Evolutionary conservation across 2,113 vertebrate genomes (phyloP).

Genomic region (Entosphenus tridentatus): DNA sequence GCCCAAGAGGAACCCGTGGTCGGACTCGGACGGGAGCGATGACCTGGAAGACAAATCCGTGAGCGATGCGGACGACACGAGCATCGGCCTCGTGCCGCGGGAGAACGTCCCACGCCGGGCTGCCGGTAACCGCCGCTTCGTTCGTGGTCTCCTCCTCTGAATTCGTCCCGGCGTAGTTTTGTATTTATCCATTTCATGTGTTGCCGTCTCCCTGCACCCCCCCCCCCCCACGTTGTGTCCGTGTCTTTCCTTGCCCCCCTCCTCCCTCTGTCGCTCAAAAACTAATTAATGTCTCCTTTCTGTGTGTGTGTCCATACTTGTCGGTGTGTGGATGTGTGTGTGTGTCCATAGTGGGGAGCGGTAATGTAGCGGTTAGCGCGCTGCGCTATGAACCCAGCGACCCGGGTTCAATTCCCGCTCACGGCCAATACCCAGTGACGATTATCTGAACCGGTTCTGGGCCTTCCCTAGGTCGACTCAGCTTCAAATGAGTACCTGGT

Average conservation of each 20-base stretch:
- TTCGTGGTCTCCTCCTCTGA: background rate
- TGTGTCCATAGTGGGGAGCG: too few species aligned
- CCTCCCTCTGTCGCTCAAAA: too few species aligned
- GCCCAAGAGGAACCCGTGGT: constrained; percentile 34
- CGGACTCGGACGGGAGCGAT: constrained; percentile 24
- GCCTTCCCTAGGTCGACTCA: too few species aligned
- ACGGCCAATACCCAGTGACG: too few species aligned
- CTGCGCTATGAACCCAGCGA: too few species aligned
- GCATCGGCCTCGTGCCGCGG: constrained; percentile 21
- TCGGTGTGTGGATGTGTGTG: too few species aligned
- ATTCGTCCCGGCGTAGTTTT: background rate
- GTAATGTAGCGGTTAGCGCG: too few species aligned
- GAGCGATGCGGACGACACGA: constrained; percentile 15
- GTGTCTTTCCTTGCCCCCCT: background rate
- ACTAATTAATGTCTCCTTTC: too few species aligned
- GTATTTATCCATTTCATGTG: background rate
- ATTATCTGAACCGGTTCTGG: too few species aligned
- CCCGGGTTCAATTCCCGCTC: too few species aligned
- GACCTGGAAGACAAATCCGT: constrained; percentile 18
- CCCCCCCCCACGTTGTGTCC: background rate
- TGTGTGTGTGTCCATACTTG: too few species aligned
- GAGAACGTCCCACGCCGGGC: constrained; percentile 21
- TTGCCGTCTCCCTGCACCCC: background rate
- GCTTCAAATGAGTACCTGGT: too few species aligned
- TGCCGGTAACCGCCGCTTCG: constrained; percentile 13